These are phyloP conservation scores for Gastracanthus pulcherrimus DNA, from an alignment of 2,888 invertebrate genomes.

Conservation along the genomic window DNA sequence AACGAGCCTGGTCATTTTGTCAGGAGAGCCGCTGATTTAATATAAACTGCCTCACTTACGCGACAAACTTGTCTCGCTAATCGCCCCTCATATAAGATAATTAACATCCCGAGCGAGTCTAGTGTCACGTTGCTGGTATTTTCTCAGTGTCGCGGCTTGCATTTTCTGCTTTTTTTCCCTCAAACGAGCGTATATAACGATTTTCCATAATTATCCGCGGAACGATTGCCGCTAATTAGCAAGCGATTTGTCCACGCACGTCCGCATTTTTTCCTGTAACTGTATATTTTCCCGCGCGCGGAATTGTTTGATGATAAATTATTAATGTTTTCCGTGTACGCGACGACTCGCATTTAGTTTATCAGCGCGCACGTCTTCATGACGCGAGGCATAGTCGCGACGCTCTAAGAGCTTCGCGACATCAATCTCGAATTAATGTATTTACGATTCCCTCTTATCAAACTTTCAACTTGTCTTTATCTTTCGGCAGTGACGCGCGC, in stretches of 20 bases:
- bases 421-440: neutral
- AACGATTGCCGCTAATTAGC: neutral
- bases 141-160: too few species aligned
- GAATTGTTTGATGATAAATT: neutral
- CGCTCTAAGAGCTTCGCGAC: too few species aligned
- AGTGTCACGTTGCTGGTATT: neutral
- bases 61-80: constrained; percentile 35
- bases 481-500: neutral
- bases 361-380: constrained; percentile 1
- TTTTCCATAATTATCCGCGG: neutral
- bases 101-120: constrained; percentile 11
- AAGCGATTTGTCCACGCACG: constrained; percentile 1
- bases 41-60: too few species aligned
- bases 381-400: too few species aligned
- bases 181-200: too few species aligned
- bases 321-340: neutral
- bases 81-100: neutral
- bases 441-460: neutral
- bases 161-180: too few species aligned
- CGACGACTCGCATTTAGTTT: neutral
- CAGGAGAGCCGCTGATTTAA: too few species aligned
- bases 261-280: too few species aligned
- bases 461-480: neutral
- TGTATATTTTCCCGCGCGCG: neutral
- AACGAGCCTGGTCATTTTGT: constrained; percentile 14